Evolutionary conservation across 2,797 vertebrate species (phyloP).

Genomic region (Sebastes flavidus): DNA sequence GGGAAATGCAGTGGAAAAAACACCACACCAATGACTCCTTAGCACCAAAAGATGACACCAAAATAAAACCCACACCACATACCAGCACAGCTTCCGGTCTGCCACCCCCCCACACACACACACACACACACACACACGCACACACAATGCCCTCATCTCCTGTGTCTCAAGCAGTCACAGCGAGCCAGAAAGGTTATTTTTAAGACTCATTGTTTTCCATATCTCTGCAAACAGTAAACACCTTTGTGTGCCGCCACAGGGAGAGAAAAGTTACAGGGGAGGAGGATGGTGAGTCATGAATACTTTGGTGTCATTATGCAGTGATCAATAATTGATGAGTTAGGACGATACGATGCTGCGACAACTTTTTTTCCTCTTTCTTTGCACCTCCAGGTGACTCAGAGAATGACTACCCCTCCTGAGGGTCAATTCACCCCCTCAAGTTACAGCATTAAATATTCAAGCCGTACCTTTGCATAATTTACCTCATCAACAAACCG

Average conservation of each 20-base stretch:
- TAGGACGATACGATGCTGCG: slow-evolving; percentile 35
- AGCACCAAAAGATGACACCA: slow-evolving; percentile 33
- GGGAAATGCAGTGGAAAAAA: slow-evolving; percentile 16
- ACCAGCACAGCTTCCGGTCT: slow-evolving; percentile 31
- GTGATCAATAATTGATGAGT: slow-evolving; percentile 62
- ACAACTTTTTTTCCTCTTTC: not conserved
- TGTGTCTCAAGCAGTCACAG: slow-evolving; percentile 35
- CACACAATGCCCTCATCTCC: slow-evolving; percentile 36
- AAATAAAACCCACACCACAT: slow-evolving; percentile 56
- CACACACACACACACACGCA: slow-evolving; percentile 39
- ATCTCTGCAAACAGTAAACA: slow-evolving; percentile 52
- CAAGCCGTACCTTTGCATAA: slow-evolving; percentile 78
- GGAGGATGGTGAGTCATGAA: slow-evolving; percentile 32
- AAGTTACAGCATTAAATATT: slow-evolving; percentile 84
- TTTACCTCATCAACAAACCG: slow-evolving; percentile 75
- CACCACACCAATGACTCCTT: slow-evolving; percentile 4
- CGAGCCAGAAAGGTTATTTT: slow-evolving; percentile 58
- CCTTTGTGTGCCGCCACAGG: not conserved
- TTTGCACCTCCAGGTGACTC: slow-evolving; percentile 46
- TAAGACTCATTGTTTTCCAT: slow-evolving; percentile 63
- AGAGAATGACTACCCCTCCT: slow-evolving; percentile 52
- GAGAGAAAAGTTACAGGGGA: slow-evolving; percentile 9
- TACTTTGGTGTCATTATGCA: slow-evolving; percentile 26
- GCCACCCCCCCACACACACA: slow-evolving; percentile 16
- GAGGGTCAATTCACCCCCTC: slow-evolving; percentile 67